These are phyloP conservation scores for Benthosema pterotum DNA, from an alignment of 2,797 vertebrate species.

Conservation along the genomic window DNA sequence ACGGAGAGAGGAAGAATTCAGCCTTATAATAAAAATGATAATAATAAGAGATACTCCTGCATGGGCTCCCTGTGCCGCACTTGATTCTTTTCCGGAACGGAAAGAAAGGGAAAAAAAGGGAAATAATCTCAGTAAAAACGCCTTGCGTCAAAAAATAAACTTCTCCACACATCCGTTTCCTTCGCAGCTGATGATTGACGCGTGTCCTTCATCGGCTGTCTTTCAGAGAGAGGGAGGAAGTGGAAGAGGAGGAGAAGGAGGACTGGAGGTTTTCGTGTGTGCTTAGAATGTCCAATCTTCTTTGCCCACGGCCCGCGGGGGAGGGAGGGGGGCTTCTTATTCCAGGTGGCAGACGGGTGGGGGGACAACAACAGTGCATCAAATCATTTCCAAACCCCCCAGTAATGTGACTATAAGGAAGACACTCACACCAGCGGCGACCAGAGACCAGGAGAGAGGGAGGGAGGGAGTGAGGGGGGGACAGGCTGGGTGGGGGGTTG, in stretches of 20 bases:
- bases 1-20: constrained; percentile 47
- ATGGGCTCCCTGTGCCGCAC: constrained; percentile 41
- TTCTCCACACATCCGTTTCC: constrained; percentile 59
- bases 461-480: background rate
- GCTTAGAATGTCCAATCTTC: constrained; percentile 45
- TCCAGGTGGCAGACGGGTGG: constrained; percentile 70
- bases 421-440: constrained; percentile 40
- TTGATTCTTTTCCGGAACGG: constrained; percentile 40
- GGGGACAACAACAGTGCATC: constrained; percentile 50
- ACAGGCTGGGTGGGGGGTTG: constrained; percentile 25
- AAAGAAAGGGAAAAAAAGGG: constrained; percentile 37
- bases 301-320: constrained; percentile 38
- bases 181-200: constrained; percentile 59
- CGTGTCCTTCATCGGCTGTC: constrained; percentile 60
- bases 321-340: no score
- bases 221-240: constrained; percentile 46
- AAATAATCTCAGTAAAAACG: constrained; percentile 36
- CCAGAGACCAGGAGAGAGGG: constrained; percentile 39
- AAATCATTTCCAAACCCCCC: constrained; percentile 59
- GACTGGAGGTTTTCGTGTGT: constrained; percentile 34
- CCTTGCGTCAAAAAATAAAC: constrained; percentile 57
- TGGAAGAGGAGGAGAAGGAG: constrained; percentile 30
- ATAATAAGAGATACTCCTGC: constrained; percentile 59
- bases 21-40: constrained; percentile 31
- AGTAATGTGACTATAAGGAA: constrained; percentile 64